Evolutionary conservation across 2,888 invertebrate species (phyloP), one percentile per base, ranked within the genome.

Genomic region (Oscheius sp.): DNA sequence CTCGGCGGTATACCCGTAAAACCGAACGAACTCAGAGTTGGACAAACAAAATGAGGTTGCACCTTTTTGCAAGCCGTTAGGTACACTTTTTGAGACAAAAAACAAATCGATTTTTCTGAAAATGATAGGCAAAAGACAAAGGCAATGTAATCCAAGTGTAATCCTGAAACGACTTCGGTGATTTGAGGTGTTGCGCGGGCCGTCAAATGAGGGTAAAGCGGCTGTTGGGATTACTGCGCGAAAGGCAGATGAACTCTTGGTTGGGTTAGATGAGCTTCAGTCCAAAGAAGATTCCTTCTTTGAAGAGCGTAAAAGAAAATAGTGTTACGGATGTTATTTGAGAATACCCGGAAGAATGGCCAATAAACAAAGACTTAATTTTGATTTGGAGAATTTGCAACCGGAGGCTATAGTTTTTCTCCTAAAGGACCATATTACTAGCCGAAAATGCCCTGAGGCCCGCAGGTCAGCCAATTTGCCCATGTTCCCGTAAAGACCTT

Each of bases 181-280:
- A 48, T 48, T 48, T 48, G 20, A 48, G 48, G 48, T 48, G 55
- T 33, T 33, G 55, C 55, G 55, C 55, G 31, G 45, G 6, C 27
- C 61, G 42, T 61, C 61, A 29, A 61, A 61, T 45, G 61, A 17
- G 37, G 42, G 29, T 12, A 34, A 61, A 42, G 61, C 61, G 61
- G 45, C 61, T 61, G 61, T 61, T 61, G 61, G 45, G 61, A 45
- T 61, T 61, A 61, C 61, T 61, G 61, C 61, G 61, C 61, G 45
- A 29, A 12, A 17, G 45, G 42, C 27, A n/a, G 61, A 34, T 17
- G 20, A 42, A 15, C 15, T 37, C 37, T 37, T 17, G 20, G 42
- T 42, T 15, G 12, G 20, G n/a, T 42, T 15, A 20, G 15, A 42
- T 20, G 12, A 42, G 20, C 15, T 42, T 20, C 42, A n/a, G n/a